Conservation (phyloP, 23 tunicate species). For the Corella eumyota region DNA sequence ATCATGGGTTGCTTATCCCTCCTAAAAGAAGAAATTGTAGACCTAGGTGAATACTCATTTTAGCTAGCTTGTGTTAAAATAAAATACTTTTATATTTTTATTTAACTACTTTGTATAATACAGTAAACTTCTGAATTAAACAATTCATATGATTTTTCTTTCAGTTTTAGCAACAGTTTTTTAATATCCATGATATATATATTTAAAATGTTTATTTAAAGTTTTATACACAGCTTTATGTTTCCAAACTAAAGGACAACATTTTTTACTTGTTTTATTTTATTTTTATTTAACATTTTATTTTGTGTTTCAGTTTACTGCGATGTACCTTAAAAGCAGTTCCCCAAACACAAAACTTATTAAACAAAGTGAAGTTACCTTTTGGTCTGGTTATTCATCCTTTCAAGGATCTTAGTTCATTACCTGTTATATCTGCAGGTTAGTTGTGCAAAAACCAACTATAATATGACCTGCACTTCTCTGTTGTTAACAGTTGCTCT, state of each 20-base stretch:
- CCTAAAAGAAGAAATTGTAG: constrained; percentile 90
- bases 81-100: background rate
- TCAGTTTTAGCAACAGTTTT: too few relatives aligned
- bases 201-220: too few relatives aligned
- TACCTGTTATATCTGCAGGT: constrained; percentile 99
- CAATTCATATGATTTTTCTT: too few relatives aligned
- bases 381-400: constrained; percentile 94
- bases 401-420: constrained; percentile 79
- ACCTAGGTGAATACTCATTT: constrained; percentile 66
- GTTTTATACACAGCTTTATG: too few relatives aligned
- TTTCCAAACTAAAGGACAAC: background rate
- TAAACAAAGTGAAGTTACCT: constrained; percentile 84
- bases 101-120: too few relatives aligned
- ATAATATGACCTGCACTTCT: background rate
- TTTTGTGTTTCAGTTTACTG: constrained; percentile 39
- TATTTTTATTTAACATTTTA: background rate
- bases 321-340: constrained; percentile 87
- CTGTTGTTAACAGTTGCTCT: too few relatives aligned
- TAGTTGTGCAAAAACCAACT: background rate
- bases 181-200: too few relatives aligned
- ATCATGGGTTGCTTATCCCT: constrained; percentile 46
- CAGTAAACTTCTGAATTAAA: too few relatives aligned
- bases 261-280: background rate
- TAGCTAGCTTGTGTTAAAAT: background rate
- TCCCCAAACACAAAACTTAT: constrained; percentile 65